A percentile compares a stretch with the other conserved stretches of the same genome.
phyloP scores from a whole-genome alignment of 2,888 invertebrate species.

The Luperina testacea region DNA sequence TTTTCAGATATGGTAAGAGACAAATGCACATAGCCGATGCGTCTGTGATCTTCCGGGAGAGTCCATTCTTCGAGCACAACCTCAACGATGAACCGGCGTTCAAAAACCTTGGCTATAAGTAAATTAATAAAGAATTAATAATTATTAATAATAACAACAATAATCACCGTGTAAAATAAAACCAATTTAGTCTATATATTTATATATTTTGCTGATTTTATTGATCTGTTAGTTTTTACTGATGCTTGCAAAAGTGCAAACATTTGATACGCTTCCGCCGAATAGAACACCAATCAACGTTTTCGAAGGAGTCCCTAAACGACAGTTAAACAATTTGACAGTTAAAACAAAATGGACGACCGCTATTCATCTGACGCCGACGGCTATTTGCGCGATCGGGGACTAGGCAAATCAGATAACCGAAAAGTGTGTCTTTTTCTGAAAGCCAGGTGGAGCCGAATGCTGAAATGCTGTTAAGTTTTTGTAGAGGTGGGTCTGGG shows the following conservation, averaged over 20 bases:
- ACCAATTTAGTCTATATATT: constrained; percentile 23
- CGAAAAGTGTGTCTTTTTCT: neutral
- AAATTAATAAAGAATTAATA: constrained; percentile 64
- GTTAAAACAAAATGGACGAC: neutral
- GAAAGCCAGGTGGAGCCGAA: too few relatives aligned
- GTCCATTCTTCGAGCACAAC: constrained; percentile 81
- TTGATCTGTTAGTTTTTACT: neutral
- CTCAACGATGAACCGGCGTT: constrained; percentile 80
- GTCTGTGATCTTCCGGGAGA: constrained; percentile 85
- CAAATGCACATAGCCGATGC: constrained; percentile 88
- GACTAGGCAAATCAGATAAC: neutral
- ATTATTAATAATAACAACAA: constrained; percentile 33
- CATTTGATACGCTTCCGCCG: neutral
- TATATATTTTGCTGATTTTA: constrained; percentile 12
- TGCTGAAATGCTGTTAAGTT: neutral
- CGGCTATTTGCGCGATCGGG: neutral
- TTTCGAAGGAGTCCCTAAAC: neutral
- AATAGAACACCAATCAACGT: neutral
- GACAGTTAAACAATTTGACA: neutral
- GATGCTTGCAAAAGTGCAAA: neutral
- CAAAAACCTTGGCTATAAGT: constrained; percentile 82
- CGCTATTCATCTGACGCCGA: neutral
- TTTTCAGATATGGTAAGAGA: constrained; percentile 86
- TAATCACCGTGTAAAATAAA: constrained; percentile 47
- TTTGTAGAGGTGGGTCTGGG: constrained; percentile 8